A percentile compares a stretch with the other conserved stretches of the same genome.
Evolutionary conservation across 2,797 vertebrate genomes (phyloP).

Genomic region (Peromyscus attwateri): DNA sequence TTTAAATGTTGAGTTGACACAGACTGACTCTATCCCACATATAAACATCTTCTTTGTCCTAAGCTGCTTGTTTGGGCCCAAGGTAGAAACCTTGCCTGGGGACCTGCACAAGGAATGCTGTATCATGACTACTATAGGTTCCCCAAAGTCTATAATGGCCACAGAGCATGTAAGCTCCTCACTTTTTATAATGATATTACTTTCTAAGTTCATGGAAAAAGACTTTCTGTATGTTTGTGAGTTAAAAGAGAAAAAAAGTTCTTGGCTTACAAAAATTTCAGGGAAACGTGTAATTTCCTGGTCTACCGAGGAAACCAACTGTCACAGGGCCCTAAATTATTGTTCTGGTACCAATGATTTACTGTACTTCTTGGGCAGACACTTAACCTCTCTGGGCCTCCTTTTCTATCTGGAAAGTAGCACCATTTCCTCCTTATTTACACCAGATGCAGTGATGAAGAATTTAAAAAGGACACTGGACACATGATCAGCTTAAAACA

Average conservation of each 20-base stretch:
- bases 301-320: constrained; percentile 65
- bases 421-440: constrained; percentile 58
- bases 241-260: constrained; percentile 42
- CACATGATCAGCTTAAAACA: background rate
- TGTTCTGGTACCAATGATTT: constrained; percentile 64
- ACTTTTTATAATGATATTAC: constrained; percentile 36
- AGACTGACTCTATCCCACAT: background rate
- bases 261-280: constrained; percentile 65
- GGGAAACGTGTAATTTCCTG: constrained; percentile 70
- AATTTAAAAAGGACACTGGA: constrained; percentile 18
- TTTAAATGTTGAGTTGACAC: background rate
- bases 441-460: constrained; percentile 3
- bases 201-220: constrained; percentile 47
- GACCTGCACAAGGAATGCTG: background rate
- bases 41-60: background rate
- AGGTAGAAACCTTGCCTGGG: background rate
- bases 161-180: background rate
- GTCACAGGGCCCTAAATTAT: constrained; percentile 61
- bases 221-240: constrained; percentile 3
- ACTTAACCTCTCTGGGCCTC: constrained; percentile 45
- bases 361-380: constrained; percentile 51
- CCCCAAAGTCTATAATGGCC: background rate
- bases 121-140: background rate
- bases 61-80: background rate
- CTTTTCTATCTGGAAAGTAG: constrained; percentile 57